Percentiles rank a stretch among this genome's conserved stretches.
These are phyloP conservation scores for Sciurus niger DNA, from an alignment of 2,113 vertebrate species.

Conservation along the genomic window DNA sequence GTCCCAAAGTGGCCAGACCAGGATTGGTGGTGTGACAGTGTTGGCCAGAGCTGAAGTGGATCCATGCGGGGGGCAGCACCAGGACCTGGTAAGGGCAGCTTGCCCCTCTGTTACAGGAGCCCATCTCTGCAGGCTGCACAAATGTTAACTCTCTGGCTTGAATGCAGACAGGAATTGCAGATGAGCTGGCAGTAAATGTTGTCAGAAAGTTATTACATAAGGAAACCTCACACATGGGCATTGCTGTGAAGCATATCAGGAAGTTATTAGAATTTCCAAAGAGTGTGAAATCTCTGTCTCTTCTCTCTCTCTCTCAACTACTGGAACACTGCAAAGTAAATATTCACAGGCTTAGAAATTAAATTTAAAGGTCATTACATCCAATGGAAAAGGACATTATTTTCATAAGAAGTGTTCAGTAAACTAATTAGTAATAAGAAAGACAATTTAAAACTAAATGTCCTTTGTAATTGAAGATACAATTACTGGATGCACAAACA, in stretches of 20 bases:
- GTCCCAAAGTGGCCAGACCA: not conserved
- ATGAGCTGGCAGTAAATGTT: not conserved
- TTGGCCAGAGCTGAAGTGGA: not conserved
- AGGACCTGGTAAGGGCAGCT: too few relatives aligned
- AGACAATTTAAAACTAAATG: conserved; percentile 46
- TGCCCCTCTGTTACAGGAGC: not conserved
- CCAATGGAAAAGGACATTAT: conserved; percentile 1
- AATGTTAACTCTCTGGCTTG: not conserved
- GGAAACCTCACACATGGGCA: not conserved
- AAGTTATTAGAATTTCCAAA: not conserved
- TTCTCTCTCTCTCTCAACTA: not conserved
- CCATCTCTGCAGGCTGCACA: not conserved
- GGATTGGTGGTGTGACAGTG: not conserved
- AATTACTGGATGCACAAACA: conserved; percentile 18
- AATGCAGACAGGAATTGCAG: not conserved
- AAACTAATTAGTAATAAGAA: conserved; percentile 33
- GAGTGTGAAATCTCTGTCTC: not conserved
- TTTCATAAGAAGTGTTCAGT: not conserved
- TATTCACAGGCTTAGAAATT: conserved; percentile 46
- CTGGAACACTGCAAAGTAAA: conserved; percentile 31
- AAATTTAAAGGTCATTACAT: conserved; percentile 60
- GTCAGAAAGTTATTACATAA: not conserved
- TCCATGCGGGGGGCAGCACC: fast-evolving
- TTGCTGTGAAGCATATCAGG: not conserved
- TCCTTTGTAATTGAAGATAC: not conserved